Base-by-base conservation (phyloP, 2,113 vertebrate species). In the Synchiropus splendidus region DNA sequence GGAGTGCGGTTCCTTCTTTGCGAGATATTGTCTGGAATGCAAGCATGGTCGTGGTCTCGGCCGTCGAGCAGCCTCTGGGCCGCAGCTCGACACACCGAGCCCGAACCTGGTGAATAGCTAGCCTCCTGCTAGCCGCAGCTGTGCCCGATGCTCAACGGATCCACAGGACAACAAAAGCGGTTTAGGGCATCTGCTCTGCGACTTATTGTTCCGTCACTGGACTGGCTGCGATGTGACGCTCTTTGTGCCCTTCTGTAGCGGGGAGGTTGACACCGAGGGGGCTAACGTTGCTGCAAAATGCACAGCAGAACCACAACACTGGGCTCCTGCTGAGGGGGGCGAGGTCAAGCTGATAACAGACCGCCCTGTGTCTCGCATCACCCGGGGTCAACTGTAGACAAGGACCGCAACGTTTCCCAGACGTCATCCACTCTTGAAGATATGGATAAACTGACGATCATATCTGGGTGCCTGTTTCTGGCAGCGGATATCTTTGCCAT, bases 381-480 rank as follows among this genome's bases (percentile, higher is more conserved):
- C 43, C 51, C 18, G 61, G 58, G 64, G 40, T 65, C 54, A 38
- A 48, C 34, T 54, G 70, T 67, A 65, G 58, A 69, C 46, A 42
- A 42, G 39, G 46, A 49, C 42, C 45, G 1, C 21, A 47, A 32
- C 58, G 9, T 54, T 55, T 16, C 10, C 37, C 17, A 16, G 2
- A 9, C 21, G 6, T 27, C 15, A 42, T 18, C 16, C 12, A 9
- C 12, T 18, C 31, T 11, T 27, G 13, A 17, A 45, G 31, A 76
- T 61, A 97, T 97, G 93, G 92, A 97, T 90, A 95, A 95, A 87
- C 88, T 97, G 59, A 97, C 93, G 71, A 92, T 95, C 64, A 95
- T 97, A 85, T 95, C 93, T 89, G 93, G 93, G 83, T 97, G 93
- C 83, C 89, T 97, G 68, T 97, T 97, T 77, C 84, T 97, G 89